Evolutionary conservation across 2,888 invertebrate genomes (phyloP), one percentile per base, ranked within the genome.

Genomic region (Orthosia incerta): DNA sequence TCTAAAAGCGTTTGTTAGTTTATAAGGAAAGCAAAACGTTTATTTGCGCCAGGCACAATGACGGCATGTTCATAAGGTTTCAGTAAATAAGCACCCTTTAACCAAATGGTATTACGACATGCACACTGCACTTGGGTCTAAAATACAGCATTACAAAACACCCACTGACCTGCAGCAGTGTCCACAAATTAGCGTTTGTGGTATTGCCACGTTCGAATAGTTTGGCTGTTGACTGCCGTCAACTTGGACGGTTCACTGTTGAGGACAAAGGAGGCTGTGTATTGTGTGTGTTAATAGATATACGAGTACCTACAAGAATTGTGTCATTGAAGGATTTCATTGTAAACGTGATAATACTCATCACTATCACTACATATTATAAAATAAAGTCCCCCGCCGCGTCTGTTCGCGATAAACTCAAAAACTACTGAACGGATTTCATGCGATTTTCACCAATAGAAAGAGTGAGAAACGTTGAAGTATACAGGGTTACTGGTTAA

Each of bases 101-200:
- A 66, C 5, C 18, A n/a, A 55, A 18, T 15, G 26, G 46, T 2
- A 16, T 11, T 16, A 45, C 11, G 15, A 15, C 31, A 11, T 11
- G 11, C 15, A 12, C 12, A 53, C 4, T 39, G 12, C 20, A 56
- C 31, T 45, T 39, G 15, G 11, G 3, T 46, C n/a, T 9, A 55
- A 53, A 65, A 20, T 18, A 46, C 45, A 65, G 16, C n/a, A 26
- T 15, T 26, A 20, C 45, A 2, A 16, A 48, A 18, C 53, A 65
- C 18, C 12, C 7, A 26, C 26, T 26, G 18, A 53, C 20, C 18
- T 15, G 15, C 60, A 60, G 11, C 20, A 46, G 20, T 53, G 53
- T 60, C 46, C 20, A 46, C 51, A 72, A 71, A 60, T 60, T 46
- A 46, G 20, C 18, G 4, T 51, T 71, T 20, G 71, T 72, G 51